Evolutionary conservation across 1,140 invertebrate genomes (phyloP), one percentile per base, ranked within the genome.

Genomic region (Holotrichia oblita): DNA sequence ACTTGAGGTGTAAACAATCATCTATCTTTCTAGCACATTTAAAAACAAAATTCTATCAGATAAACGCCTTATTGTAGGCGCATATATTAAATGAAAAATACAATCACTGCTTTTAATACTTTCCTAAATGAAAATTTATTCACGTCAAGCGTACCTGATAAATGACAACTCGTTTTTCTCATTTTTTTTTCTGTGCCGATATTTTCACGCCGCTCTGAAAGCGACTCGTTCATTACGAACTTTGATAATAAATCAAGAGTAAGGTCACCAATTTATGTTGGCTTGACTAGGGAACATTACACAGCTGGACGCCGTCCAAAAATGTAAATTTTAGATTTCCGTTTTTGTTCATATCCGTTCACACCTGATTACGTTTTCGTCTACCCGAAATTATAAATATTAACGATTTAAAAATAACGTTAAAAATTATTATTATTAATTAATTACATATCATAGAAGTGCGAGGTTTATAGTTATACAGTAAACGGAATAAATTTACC

Each of bases 301-400:
- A 55, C 48, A 17, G 48, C 48, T 55, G 48, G 48, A 55, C 48
- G 14, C 48, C 48, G 48, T 55, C 48, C 48, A 55, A 55, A 55
- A 55, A 55, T 55, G 6, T 55, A 55, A 55, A 55, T 55, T 55
- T 55, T 20, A 55, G 17, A 55, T 17, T 55, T 55, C 17, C 14
- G 2, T 55, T n/a, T 55, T 6, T 17, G 14, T 55, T n/a, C 14
- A 55, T 55, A n/a, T 17, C 48, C 27, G 27, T 55, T 55, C 48
- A 17, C 14, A 17, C 48, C 17, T 55, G 48, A 34, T 34, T 34
- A 34, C 27, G 27, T 34, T 34, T 34, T 34, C 27, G 27, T 4
- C 27, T 34, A 34, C 27, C n/a, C n/a, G 27, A 4, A 34, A 4
- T 2, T 34, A 4, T 34, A 34, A 34, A 34, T 34, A 34, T 34